A percentile compares a stretch with the other conserved stretches of the same genome.
These are phyloP conservation scores for Aegithalos caudatus DNA, from an alignment of 2,113 vertebrate genomes.

Conservation along the genomic window DNA sequence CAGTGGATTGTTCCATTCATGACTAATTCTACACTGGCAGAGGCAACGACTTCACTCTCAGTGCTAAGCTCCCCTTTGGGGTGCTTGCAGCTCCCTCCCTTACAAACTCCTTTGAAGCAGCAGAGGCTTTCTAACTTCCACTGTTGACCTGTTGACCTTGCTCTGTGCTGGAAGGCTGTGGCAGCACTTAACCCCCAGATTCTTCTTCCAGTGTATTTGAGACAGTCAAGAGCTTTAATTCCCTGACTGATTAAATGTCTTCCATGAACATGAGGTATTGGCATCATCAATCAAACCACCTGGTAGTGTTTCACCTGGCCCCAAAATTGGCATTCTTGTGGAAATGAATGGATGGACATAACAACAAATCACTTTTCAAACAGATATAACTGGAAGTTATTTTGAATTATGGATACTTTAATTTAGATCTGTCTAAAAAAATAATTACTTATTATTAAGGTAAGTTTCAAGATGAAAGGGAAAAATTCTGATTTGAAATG, in stretches of 20 bases:
- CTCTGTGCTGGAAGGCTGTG: not conserved
- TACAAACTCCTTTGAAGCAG: not conserved
- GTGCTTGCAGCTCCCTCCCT: not conserved
- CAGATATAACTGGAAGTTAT: not conserved
- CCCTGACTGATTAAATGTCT: not conserved
- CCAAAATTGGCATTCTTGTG: not conserved
- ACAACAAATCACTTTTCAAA: not conserved
- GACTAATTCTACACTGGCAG: not conserved
- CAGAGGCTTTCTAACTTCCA: not conserved
- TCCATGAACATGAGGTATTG: not conserved
- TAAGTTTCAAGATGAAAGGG: not conserved
- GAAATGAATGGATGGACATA: not conserved
- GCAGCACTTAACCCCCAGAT: not conserved
- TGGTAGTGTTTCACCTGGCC: not conserved
- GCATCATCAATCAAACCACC: not conserved
- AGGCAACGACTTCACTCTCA: not conserved
- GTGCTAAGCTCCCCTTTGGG: not conserved
- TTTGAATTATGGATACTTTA: not conserved
- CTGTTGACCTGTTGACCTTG: not conserved
- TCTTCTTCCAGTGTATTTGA: not conserved
- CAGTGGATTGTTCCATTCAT: not conserved
- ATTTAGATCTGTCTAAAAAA: not conserved
- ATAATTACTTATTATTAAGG: not conserved
- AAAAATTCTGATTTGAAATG: not conserved
- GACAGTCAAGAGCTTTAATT: not conserved